Conservation (phyloP, 1,140 invertebrate species). For the Atta texana region DNA sequence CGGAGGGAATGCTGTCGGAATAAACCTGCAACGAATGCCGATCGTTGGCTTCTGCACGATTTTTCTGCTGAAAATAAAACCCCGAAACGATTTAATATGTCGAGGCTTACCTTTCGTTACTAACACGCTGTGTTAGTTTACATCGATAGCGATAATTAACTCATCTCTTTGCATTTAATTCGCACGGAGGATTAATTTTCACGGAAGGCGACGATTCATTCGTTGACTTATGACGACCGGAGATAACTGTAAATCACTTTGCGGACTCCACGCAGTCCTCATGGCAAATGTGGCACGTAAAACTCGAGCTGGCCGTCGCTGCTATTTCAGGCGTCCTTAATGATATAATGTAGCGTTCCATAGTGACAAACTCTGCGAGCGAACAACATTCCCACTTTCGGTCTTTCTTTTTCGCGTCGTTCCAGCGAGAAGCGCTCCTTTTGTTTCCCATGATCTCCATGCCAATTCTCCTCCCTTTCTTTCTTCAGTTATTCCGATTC, state of each 20-base stretch:
- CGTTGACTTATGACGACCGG: background rate
- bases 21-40: conserved; percentile 47
- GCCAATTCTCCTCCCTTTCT: background rate
- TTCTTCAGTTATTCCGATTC: conserved; percentile 39
- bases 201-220: background rate
- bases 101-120: background rate
- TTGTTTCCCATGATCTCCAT: conserved; percentile 46
- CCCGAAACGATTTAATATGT: background rate
- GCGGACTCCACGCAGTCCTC: conserved; percentile 18
- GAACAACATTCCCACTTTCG: conserved; percentile 76
- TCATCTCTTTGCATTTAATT: background rate
- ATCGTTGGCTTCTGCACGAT: background rate
- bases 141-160: background rate
- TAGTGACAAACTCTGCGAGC: conserved; percentile 78
- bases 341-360: conserved; percentile 75
- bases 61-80: background rate
- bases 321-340: conserved; percentile 72
- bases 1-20: conserved; percentile 38
- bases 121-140: background rate
- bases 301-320: conserved; percentile 69
- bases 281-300: conserved; percentile 76
- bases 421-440: conserved; percentile 46
- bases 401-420: conserved; percentile 61
- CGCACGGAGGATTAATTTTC: background rate
- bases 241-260: conserved; percentile 67